Conservation (phyloP, 2,113 vertebrate species). For the Macquaria australasica region DNA sequence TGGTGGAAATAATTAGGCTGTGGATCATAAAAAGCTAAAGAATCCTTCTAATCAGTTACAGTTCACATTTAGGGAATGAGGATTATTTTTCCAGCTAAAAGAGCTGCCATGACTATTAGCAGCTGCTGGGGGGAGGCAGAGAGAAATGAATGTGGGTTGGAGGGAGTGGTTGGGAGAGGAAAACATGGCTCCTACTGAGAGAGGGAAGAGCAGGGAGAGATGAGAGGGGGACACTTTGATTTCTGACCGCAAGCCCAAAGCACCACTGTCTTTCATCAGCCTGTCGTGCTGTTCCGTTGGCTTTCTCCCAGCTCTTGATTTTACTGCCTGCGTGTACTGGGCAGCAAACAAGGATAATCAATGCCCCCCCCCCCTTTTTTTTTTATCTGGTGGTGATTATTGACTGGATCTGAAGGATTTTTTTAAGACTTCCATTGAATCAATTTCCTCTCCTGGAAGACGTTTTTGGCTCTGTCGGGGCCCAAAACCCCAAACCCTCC, state of each 20-base stretch:
- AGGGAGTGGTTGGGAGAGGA: constrained; percentile 74
- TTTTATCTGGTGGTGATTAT: constrained; percentile 63
- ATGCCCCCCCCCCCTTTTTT: constrained; percentile 16
- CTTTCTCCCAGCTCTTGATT: constrained; percentile 38
- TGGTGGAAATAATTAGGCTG: neutral
- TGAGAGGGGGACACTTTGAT: constrained; percentile 34
- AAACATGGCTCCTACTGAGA: constrained; percentile 60
- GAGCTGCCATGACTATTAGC: neutral
- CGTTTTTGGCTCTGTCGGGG: constrained; percentile 64
- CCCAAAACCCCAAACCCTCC: constrained; percentile 64
- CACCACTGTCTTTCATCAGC: constrained; percentile 46
- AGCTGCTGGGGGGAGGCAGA: constrained; percentile 76
- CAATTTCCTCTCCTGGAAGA: constrained; percentile 70
- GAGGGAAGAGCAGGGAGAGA: constrained; percentile 30
- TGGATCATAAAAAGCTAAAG: neutral
- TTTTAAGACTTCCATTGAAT: constrained; percentile 72
- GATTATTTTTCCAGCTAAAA: neutral
- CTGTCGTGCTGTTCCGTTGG: constrained; percentile 35
- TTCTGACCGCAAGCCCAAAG: constrained; percentile 47
- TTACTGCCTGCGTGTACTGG: constrained; percentile 20
- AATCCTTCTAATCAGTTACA: neutral
- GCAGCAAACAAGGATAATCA: constrained; percentile 56
- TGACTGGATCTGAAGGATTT: constrained; percentile 64
- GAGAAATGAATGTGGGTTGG: constrained; percentile 54
- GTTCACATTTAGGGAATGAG: neutral